Percentiles rank a stretch among this genome's conserved stretches.
Conservation (phyloP, 2,888 invertebrate genomes). For the Blera fallax region DNA sequence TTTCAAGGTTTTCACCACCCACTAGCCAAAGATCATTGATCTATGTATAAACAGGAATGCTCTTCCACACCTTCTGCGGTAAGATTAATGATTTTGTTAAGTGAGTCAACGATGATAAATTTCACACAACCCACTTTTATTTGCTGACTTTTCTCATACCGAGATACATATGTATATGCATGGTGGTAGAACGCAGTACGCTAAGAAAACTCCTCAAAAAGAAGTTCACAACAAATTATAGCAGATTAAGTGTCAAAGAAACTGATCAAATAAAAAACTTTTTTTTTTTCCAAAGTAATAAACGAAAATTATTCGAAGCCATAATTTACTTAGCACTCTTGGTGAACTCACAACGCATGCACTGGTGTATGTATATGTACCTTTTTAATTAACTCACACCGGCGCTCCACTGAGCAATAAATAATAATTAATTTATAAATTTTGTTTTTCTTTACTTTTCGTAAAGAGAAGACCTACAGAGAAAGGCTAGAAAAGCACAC, state of each 20-base stretch:
- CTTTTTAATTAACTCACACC: conserved; percentile 34
- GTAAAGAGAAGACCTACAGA: background rate
- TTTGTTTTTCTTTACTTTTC: background rate
- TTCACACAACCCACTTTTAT: background rate
- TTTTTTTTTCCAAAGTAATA: conserved; percentile 30
- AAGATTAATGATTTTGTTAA: background rate
- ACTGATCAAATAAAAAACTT: conserved; percentile 4
- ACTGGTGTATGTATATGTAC: background rate
- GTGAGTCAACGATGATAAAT: background rate
- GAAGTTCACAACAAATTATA: background rate
- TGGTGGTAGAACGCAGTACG: background rate
- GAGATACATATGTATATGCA: too few species aligned
- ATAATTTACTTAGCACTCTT: conserved; percentile 2
- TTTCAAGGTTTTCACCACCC: background rate
- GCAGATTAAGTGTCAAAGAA: background rate
- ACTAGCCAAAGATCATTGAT: background rate
- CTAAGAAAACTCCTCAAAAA: background rate
- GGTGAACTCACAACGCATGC: background rate
- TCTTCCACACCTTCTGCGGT: background rate
- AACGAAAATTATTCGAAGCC: background rate
- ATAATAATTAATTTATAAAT: conserved; percentile 26
- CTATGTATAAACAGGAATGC: background rate
- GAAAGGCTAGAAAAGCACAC: background rate
- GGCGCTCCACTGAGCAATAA: background rate
- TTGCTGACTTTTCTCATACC: background rate